Percentiles rank a stretch among this genome's conserved stretches.
These are phyloP conservation scores for Cerceris ruficornis DNA, from an alignment of 2,888 invertebrate species.

Conservation along the genomic window DNA sequence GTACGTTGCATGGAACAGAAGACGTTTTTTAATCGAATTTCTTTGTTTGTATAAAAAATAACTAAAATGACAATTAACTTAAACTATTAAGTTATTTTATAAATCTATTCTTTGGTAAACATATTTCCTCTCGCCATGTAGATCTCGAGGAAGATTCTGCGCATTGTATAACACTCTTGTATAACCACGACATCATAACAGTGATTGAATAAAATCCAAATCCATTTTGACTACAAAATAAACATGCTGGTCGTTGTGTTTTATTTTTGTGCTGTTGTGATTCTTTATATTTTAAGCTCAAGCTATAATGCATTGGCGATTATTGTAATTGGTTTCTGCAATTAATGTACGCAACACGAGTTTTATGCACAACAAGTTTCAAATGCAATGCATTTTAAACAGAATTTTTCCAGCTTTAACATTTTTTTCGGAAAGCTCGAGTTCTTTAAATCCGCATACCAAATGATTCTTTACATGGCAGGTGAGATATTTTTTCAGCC, in stretches of 20 bases:
- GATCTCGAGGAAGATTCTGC: constrained; percentile 75
- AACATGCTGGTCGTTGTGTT: constrained; percentile 74
- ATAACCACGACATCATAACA: constrained; percentile 77
- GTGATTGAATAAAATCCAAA: constrained; percentile 80
- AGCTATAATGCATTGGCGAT: constrained; percentile 39
- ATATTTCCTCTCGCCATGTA: constrained; percentile 75
- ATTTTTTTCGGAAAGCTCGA: constrained; percentile 41
- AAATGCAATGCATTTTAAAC: constrained; percentile 33
- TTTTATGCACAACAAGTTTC: constrained; percentile 26
- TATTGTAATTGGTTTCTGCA: constrained; percentile 37
- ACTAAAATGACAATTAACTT: neutral
- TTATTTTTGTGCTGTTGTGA: constrained; percentile 75
- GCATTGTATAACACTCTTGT: constrained; percentile 79
- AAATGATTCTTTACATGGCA: constrained; percentile 51
- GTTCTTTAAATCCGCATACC: constrained; percentile 30
- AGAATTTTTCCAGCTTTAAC: constrained; percentile 24
- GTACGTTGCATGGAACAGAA: constrained; percentile 8
- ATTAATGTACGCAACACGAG: constrained; percentile 29
- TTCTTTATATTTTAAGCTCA: constrained; percentile 64
- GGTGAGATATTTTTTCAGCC: constrained; percentile 66
- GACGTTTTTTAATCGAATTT: constrained; percentile 36
- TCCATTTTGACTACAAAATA: constrained; percentile 77
- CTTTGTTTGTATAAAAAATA: constrained; percentile 8
- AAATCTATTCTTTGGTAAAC: constrained; percentile 73
- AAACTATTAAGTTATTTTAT: constrained; percentile 43